These are phyloP conservation scores for Vanessa cardui DNA, from an alignment of 2,888 invertebrate genomes.

Conservation along the genomic window DNA sequence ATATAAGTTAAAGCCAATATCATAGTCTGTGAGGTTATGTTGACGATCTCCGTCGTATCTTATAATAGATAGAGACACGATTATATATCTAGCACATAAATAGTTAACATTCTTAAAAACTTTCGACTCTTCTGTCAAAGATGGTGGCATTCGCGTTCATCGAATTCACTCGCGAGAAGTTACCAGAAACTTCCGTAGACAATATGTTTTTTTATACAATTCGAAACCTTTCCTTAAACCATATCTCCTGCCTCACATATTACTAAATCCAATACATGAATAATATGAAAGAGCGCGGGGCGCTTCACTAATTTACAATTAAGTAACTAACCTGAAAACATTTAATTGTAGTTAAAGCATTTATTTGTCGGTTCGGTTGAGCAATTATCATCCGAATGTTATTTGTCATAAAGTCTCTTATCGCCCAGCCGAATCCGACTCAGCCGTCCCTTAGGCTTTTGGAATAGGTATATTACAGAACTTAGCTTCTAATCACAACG, in stretches of 20 bases:
- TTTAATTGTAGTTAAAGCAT: constrained; percentile 81
- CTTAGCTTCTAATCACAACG: constrained; percentile 80
- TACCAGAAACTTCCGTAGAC: background rate
- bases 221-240: constrained; percentile 12
- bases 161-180: constrained; percentile 30
- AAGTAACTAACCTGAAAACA: constrained; percentile 73
- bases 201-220: constrained; percentile 8
- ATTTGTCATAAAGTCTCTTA: constrained; percentile 16
- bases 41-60: constrained; percentile 68
- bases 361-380: constrained; percentile 66
- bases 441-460: constrained; percentile 80
- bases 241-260: constrained; percentile 17
- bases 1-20: constrained; percentile 82
- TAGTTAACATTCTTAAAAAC: constrained; percentile 76
- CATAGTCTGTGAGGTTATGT: constrained; percentile 82
- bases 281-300: constrained; percentile 42
- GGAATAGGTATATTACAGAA: constrained; percentile 54
- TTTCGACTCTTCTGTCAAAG: constrained; percentile 52
- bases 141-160: constrained; percentile 26
- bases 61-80: constrained; percentile 75
- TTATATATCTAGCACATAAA: constrained; percentile 73
- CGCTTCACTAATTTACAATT: constrained; percentile 67
- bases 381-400: constrained; percentile 35
- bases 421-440: constrained; percentile 58
- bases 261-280: constrained; percentile 29